Percentiles rank a stretch among this genome's conserved stretches.
Conservation (phyloP, 2,888 invertebrate species). For the Nezara viridula region DNA sequence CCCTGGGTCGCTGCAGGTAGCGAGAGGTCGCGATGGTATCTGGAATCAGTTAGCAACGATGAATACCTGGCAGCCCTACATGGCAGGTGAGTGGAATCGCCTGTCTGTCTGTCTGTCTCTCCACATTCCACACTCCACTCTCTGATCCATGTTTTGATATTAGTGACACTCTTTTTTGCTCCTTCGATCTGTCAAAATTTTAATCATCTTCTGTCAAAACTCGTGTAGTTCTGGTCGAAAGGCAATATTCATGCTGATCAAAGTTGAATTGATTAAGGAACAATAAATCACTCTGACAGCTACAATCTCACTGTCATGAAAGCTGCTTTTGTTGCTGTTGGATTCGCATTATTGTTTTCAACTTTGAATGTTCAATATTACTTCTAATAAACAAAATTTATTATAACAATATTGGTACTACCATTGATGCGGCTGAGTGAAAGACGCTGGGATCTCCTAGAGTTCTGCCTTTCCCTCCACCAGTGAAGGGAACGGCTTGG, state of each 20-base stretch:
- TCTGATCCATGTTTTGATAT: background rate
- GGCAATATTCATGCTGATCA: background rate
- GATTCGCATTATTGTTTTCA: too few relatives aligned
- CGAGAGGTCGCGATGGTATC: conserved; percentile 23
- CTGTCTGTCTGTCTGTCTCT: background rate
- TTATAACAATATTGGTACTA: too few relatives aligned
- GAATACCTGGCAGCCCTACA: background rate
- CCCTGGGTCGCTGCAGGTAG: background rate
- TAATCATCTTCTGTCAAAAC: conserved; percentile 2
- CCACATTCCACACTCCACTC: background rate
- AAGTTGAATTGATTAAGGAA: background rate
- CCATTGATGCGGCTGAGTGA: too few relatives aligned
- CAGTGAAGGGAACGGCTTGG: too few relatives aligned
- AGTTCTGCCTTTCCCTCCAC: too few relatives aligned
- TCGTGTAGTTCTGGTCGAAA: background rate
- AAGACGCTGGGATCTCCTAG: too few relatives aligned
- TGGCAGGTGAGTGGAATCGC: background rate
- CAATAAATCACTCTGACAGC: background rate
- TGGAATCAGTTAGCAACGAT: background rate
- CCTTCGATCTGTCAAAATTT: background rate
- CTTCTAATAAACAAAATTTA: too few relatives aligned
- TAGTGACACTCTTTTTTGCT: background rate
- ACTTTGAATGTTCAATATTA: too few relatives aligned
- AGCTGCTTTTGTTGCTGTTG: background rate
- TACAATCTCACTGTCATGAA: background rate